Evolutionary conservation across 2,888 invertebrate genomes (phyloP).

Genomic region (Acleris emargana): DNA sequence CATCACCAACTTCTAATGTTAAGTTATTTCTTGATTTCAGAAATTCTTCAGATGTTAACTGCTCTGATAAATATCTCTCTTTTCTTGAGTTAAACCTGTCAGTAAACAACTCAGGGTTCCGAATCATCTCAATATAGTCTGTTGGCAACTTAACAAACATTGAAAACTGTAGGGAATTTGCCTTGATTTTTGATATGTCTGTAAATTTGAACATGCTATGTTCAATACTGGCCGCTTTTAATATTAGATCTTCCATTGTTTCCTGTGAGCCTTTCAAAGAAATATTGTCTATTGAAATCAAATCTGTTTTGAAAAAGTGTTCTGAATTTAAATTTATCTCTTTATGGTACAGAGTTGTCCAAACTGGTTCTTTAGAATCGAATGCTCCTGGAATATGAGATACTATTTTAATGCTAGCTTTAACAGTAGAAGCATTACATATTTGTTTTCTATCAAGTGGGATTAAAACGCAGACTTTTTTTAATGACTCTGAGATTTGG

Average conservation of each 20-base stretch:
- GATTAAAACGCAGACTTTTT: slow-evolving; percentile 54
- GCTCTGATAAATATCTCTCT: slow-evolving; percentile 48
- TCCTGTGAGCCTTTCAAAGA: slow-evolving; percentile 48
- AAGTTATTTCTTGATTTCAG: slow-evolving; percentile 52
- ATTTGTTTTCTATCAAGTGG: slow-evolving; percentile 48
- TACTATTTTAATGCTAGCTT: slow-evolving; percentile 57
- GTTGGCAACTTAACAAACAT: slow-evolving; percentile 61
- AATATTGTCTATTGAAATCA: slow-evolving; percentile 37
- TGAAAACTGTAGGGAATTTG: slow-evolving; percentile 42
- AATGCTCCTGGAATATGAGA: slow-evolving; percentile 60
- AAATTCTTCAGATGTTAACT: slow-evolving; percentile 57
- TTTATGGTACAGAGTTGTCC: slow-evolving; percentile 59
- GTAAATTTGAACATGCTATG: slow-evolving; percentile 57
- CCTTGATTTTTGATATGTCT: slow-evolving; percentile 38
- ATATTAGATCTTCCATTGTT: slow-evolving; percentile 51
- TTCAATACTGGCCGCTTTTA: slow-evolving; percentile 44
- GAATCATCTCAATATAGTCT: slow-evolving; percentile 52
- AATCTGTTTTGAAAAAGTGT: slow-evolving; percentile 59
- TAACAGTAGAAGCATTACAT: slow-evolving; percentile 46
- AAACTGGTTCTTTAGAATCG: slow-evolving; percentile 56
- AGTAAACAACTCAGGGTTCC: slow-evolving; percentile 42
- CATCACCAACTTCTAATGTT: slow-evolving; percentile 51
- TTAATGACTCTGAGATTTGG: slow-evolving; percentile 53
- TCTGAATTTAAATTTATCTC: slow-evolving; percentile 54
- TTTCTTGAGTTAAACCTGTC: slow-evolving; percentile 47